These are phyloP conservation scores for Acanthopleura granulata DNA, from an alignment of 2,888 invertebrate genomes.

Conservation along the genomic window DNA sequence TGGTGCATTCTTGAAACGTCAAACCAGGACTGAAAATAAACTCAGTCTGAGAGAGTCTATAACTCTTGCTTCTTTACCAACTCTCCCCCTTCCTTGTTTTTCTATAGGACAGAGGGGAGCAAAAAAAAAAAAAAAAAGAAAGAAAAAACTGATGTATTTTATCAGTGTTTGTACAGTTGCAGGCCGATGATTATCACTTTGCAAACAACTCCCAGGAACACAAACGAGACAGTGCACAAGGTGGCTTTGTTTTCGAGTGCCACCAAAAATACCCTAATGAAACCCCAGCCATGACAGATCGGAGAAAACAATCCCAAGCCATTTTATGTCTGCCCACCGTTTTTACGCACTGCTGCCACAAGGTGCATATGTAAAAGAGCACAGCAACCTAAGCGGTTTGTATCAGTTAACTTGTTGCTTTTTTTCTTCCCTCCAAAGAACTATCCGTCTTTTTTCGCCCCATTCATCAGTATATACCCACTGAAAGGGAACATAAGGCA, in stretches of 20 bases:
- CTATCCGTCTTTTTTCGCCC: not conserved
- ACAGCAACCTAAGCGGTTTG: not conserved
- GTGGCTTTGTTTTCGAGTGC: not conserved
- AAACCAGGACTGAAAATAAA: no score
- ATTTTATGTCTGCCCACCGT: not conserved
- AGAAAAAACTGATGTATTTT: not conserved
- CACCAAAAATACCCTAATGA: not conserved
- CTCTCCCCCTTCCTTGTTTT: no score
- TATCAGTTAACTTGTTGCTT: not conserved
- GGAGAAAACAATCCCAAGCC: not conserved
- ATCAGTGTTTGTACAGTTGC: slow-evolving; percentile 7
- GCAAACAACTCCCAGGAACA: not conserved
- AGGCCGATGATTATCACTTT: not conserved
- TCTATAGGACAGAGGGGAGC: no score
- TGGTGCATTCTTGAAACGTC: no score
- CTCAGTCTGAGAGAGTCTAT: no score
- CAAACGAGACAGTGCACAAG: not conserved
- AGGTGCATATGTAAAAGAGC: not conserved
- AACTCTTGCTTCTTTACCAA: no score
- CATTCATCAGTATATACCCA: slow-evolving; percentile 2
- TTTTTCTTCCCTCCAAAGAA: not conserved
- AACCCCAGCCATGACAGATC: not conserved
- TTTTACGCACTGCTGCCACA: no score
- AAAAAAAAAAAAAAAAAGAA: no score
- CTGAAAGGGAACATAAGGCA: slow-evolving; percentile 2